Evolutionary conservation across 1,140 invertebrate genomes (phyloP), one percentile per base, ranked within the genome.

Genomic region (Trichonephila clavipes): DNA sequence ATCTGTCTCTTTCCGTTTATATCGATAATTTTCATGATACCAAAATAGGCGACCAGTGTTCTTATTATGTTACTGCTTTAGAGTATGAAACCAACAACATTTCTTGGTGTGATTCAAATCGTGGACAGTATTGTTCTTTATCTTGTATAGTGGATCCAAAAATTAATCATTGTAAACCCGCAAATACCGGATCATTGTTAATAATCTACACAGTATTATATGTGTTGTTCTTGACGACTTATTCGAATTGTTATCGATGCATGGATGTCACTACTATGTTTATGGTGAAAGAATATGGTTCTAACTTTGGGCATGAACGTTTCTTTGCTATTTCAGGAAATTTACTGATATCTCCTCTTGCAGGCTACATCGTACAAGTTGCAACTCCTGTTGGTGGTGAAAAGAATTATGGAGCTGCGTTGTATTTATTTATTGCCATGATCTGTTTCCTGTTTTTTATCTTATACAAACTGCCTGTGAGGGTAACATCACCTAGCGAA

Each of bases 241-340:
- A 82, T 85, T 64, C 77, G 0, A 89, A 64, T 18, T 12, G 7
- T n/a, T 94, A 83, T 28, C 72, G 93, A 2, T 83, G 66, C n/a
- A 44, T 89, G 28, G 93, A 94, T 14, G 88, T 94, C 5, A 89
- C 93, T 5, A 34, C 62, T 7, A 85, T 94, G 87, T 59, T n/a
- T 72, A 40, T 94, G 19, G 34, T 24, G 16, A 90, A 94, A 51
- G 61, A 89, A 86, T 34, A 94, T 59, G 69, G 90, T 61, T 88
- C 87, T 34, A 87, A 94, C 59, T 94, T 90, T 40, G 93, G 93
- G 1, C 28, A 24, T 21, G 87, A 94, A 44, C 59, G 93, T 28
- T 89, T 94, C 19, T 94, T 82, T 12, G 72, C 59, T 1, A 90
- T 89, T n/a, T 16, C n/a, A 4, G 87, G 93, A 5, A 61, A 34